Percentiles rank a stretch among this genome's conserved stretches.
Conservation (phyloP, 1,140 invertebrate species). For the Glossosoma conforme region DNA sequence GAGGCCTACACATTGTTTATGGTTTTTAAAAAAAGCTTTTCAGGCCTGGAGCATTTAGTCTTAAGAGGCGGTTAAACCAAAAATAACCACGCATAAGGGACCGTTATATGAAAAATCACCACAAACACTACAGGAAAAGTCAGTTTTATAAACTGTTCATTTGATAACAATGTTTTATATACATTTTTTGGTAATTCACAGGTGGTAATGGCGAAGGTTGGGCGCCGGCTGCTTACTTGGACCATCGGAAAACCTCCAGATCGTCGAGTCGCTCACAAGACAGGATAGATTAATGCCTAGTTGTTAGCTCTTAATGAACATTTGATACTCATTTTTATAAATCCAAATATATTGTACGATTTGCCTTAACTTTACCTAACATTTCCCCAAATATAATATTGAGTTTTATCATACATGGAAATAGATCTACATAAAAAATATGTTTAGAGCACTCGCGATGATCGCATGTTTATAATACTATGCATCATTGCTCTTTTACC, state of each 20-base stretch:
- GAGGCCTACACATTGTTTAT: no score
- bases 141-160: no score
- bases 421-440: background rate
- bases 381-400: constrained; percentile 8
- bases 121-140: no score
- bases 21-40: no score
- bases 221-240: constrained; percentile 90
- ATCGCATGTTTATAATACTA: no score
- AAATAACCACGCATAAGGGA: no score
- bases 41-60: no score
- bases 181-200: constrained; percentile 32
- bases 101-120: no score
- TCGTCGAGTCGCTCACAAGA: constrained; percentile 59
- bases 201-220: constrained; percentile 76
- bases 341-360: constrained; percentile 12
- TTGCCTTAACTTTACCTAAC: constrained; percentile 17
- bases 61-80: no score
- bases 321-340: constrained; percentile 20
- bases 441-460: no score
- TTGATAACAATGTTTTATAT: background rate
- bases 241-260: constrained; percentile 70
- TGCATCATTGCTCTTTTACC: no score
- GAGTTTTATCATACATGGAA: no score
- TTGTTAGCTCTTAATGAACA: constrained; percentile 7
- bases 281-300: constrained; percentile 35